A percentile compares a stretch with the other conserved stretches of the same genome.
Conservation (phyloP, 1,140 invertebrate species). For the Pseudoatta argentina region DNA sequence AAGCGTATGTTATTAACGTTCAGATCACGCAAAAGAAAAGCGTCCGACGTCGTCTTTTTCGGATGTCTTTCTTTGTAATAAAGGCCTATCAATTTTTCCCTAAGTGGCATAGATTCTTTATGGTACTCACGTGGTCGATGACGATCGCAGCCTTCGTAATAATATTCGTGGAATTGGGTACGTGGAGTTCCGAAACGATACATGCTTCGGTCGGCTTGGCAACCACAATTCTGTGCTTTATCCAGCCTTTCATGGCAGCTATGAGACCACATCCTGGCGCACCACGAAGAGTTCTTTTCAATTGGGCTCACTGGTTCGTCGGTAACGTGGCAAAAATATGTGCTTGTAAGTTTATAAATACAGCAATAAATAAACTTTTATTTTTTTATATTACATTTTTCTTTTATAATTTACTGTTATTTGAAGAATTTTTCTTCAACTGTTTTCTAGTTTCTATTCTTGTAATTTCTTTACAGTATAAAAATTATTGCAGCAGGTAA, state of each 20-base stretch:
- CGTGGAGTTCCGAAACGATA: slow-evolving; percentile 91
- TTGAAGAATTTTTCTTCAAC: background rate
- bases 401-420: background rate
- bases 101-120: slow-evolving; percentile 94
- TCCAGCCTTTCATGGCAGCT: slow-evolving; percentile 94
- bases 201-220: slow-evolving; percentile 93
- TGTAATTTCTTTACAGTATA: background rate
- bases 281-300: slow-evolving; percentile 94
- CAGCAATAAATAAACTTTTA: background rate
- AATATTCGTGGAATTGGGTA: slow-evolving; percentile 94
- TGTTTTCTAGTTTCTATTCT: background rate
- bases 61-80: slow-evolving; percentile 18
- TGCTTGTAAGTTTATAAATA: slow-evolving; percentile 90
- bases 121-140: slow-evolving; percentile 93
- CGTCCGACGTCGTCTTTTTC: background rate
- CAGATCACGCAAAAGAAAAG: slow-evolving; percentile 24
- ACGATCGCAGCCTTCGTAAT: slow-evolving; percentile 92
- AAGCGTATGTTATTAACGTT: slow-evolving; percentile 35
- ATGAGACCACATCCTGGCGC: slow-evolving; percentile 95
- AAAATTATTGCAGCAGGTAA: background rate
- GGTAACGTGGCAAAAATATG: slow-evolving; percentile 97
- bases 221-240: slow-evolving; percentile 92
- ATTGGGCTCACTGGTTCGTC: slow-evolving; percentile 97
- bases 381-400: background rate
- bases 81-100: slow-evolving; percentile 48